Conservation (phyloP, 2,888 invertebrate genomes). For the Spialia ferax region DNA sequence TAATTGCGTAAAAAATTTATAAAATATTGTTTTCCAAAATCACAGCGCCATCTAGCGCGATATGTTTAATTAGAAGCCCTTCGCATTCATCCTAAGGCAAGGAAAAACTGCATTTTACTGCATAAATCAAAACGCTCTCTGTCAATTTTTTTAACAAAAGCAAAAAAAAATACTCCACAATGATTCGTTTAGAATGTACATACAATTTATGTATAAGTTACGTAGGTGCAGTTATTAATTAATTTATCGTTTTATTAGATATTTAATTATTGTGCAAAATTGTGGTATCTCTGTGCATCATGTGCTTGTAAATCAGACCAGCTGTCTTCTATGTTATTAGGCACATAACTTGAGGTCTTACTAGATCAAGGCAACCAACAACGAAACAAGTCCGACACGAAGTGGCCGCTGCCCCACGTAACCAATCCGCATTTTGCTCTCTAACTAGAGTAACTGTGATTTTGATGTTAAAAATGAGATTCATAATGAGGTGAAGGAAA, state of each 20-base stretch:
- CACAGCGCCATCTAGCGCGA: too few species aligned
- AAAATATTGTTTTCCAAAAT: too few species aligned
- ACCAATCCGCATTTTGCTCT: conserved; percentile 23
- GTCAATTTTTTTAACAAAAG: too few species aligned
- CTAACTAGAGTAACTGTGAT: conserved; percentile 13
- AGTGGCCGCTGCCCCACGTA: conserved; percentile 28
- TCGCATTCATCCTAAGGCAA: too few species aligned
- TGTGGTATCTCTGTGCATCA: background rate
- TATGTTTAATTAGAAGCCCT: too few species aligned
- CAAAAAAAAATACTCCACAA: too few species aligned
- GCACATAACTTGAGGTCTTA: conserved; percentile 45
- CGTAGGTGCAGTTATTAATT: too few species aligned
- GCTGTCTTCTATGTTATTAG: conserved; percentile 21
- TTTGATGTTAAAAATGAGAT: background rate
- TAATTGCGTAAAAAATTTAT: too few species aligned
- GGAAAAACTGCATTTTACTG: too few species aligned
- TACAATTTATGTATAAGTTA: too few species aligned
- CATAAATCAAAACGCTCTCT: too few species aligned
- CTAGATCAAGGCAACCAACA: conserved; percentile 60
- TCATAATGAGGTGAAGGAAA: background rate
- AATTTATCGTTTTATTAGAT: background rate
- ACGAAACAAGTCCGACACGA: conserved; percentile 36
- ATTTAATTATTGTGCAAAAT: background rate
- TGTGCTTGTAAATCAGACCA: background rate
- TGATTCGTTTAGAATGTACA: too few species aligned